A percentile compares a stretch with the other conserved stretches of the same genome.
phyloP scores from a whole-genome alignment of 2,113 vertebrate genomes.

The Gallinago jamesoni region DNA sequence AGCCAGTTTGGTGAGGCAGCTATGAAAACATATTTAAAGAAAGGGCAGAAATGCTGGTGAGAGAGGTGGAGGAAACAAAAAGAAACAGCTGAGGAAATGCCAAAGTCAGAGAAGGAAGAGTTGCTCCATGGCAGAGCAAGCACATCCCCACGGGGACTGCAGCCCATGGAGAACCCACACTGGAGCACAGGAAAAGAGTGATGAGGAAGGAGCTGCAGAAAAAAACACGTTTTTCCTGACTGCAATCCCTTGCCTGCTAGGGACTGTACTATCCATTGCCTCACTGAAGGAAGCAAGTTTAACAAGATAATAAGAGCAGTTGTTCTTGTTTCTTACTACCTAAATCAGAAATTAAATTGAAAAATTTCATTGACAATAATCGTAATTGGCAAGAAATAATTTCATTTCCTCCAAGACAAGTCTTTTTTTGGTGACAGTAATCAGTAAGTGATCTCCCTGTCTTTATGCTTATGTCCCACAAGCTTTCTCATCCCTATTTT shows the following conservation, averaged over 20 bases:
- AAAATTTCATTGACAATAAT: neutral
- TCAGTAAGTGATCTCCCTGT: neutral
- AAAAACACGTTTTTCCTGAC: neutral
- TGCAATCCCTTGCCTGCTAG: neutral
- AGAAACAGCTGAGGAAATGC: neutral
- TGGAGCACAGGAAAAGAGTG: neutral
- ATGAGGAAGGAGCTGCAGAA: neutral
- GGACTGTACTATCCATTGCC: neutral
- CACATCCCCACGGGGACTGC: neutral
- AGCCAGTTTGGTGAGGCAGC: neutral
- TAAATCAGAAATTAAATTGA: neutral
- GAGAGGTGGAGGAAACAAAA: neutral
- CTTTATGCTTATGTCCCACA: neutral
- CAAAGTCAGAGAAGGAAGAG: neutral
- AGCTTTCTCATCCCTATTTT: neutral
- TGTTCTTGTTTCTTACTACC: neutral
- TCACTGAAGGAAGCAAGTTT: neutral
- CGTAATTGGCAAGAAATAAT: neutral
- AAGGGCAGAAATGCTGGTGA: neutral
- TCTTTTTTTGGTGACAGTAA: neutral
- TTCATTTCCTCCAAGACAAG: neutral
- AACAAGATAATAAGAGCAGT: neutral
- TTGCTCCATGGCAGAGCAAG: rapidly evolving
- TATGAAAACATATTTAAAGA: neutral
- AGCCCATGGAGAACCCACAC: rapidly evolving